Evolutionary conservation across 2,113 vertebrate genomes (phyloP).

Genomic region (Dipodomys stephensi): DNA sequence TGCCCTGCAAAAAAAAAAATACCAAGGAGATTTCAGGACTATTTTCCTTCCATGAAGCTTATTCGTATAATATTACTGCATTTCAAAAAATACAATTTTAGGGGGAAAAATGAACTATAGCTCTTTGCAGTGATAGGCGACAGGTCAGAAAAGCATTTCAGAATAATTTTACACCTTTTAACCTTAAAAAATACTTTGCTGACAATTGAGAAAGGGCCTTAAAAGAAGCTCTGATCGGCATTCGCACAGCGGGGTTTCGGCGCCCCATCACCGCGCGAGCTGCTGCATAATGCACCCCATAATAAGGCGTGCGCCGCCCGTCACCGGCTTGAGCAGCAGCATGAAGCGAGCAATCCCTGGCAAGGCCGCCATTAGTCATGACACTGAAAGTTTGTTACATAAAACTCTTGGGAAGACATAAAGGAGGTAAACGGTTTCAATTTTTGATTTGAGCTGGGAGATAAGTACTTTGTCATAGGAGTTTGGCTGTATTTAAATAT

Average conservation of each 20-base stretch:
- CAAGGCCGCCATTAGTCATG: constrained; percentile 86
- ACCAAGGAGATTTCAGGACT: constrained; percentile 75
- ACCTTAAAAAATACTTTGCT: constrained; percentile 94
- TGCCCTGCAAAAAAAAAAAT: constrained; percentile 74
- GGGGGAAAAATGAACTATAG: constrained; percentile 86
- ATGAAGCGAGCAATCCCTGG: constrained; percentile 85
- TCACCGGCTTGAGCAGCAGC: constrained; percentile 86
- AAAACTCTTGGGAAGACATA: constrained; percentile 86
- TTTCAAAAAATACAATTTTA: constrained; percentile 89
- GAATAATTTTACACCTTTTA: constrained; percentile 95
- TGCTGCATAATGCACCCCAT: constrained; percentile 91
- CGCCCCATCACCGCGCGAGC: constrained; percentile 88
- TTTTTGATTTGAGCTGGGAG: constrained; percentile 80
- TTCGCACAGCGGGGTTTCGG: constrained; percentile 90
- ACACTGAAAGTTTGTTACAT: constrained; percentile 88
- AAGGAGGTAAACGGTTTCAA: constrained; percentile 85
- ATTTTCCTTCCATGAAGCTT: constrained; percentile 84
- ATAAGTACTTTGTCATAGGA: constrained; percentile 77
- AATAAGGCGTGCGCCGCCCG: constrained; percentile 87
- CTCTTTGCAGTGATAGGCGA: constrained; percentile 91
- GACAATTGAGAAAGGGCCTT: constrained; percentile 92
- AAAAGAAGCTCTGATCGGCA: constrained; percentile 92
- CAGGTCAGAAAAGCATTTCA: constrained; percentile 94
- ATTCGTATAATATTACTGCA: constrained; percentile 88
- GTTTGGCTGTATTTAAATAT: constrained; percentile 80